Conservation (phyloP, 1,140 invertebrate species). For the Dreissena rostriformis region DNA sequence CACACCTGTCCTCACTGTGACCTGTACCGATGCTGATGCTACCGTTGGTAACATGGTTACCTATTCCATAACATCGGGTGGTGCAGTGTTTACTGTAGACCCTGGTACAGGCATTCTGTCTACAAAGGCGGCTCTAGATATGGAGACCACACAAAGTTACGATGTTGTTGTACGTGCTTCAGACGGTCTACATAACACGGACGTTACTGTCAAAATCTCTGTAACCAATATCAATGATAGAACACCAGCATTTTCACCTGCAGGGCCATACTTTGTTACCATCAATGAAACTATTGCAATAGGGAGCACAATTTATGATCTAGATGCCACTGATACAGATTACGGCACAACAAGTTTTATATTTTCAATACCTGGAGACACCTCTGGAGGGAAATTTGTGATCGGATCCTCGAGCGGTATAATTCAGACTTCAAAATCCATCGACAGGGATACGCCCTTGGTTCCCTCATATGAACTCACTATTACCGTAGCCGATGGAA, state of each 20-base stretch:
- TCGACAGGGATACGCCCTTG: constrained; percentile 58
- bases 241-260: constrained; percentile 34
- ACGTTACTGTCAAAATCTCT: constrained; percentile 55
- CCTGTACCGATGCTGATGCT: constrained; percentile 62
- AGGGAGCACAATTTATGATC: constrained; percentile 81
- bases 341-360: constrained; percentile 81
- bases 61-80: constrained; percentile 56
- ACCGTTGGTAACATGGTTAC: constrained; percentile 55
- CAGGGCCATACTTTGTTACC: constrained; percentile 43
- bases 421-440: constrained; percentile 43
- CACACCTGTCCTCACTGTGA: constrained; percentile 52
- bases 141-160: constrained; percentile 29
- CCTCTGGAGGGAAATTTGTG: constrained; percentile 39
- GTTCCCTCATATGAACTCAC: constrained; percentile 88
- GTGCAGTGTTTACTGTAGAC: constrained; percentile 47
- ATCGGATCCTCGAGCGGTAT: constrained; percentile 54
- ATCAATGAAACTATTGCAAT: constrained; percentile 39
- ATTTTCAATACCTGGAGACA: constrained; percentile 49
- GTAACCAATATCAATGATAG: constrained; percentile 60
- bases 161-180: constrained; percentile 37
- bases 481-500: constrained; percentile 92
- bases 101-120: constrained; percentile 56
- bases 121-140: constrained; percentile 28
- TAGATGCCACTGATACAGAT: constrained; percentile 94
- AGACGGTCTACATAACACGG: constrained; percentile 33